These are phyloP conservation scores for Rostratula benghalensis DNA, from an alignment of 2,113 vertebrate species.

Conservation along the genomic window DNA sequence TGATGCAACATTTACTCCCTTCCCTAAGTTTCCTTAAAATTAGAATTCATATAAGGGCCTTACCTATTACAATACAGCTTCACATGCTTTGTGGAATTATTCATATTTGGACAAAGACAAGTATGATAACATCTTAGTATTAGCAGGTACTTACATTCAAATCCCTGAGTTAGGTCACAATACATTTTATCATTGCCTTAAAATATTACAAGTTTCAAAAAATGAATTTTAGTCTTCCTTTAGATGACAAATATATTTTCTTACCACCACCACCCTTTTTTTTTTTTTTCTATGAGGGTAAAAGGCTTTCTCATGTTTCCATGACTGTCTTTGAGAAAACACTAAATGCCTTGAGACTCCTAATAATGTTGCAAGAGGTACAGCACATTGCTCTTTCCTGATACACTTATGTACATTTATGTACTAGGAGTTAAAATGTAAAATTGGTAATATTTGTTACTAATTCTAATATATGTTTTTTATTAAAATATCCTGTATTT, in stretches of 20 bases:
- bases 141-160: neutral
- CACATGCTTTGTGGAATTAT: neutral
- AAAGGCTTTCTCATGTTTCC: neutral
- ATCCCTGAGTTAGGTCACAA: neutral
- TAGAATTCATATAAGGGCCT: neutral
- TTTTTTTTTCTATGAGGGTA: neutral
- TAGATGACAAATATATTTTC: neutral
- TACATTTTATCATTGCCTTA: neutral
- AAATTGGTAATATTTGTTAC: neutral
- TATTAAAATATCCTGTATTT: neutral
- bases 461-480: neutral
- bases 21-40: neutral
- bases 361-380: conserved; percentile 17
- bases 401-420: neutral
- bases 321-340: neutral
- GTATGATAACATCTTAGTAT: neutral
- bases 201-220: neutral
- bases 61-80: neutral
- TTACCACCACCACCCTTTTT: neutral
- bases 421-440: neutral
- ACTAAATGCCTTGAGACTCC: neutral
- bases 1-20: neutral
- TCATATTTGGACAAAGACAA: neutral
- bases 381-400: neutral
- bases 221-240: neutral